These are phyloP conservation scores for Polypterus bichir DNA, from an alignment of 2,113 vertebrate species.

Conservation along the genomic window DNA sequence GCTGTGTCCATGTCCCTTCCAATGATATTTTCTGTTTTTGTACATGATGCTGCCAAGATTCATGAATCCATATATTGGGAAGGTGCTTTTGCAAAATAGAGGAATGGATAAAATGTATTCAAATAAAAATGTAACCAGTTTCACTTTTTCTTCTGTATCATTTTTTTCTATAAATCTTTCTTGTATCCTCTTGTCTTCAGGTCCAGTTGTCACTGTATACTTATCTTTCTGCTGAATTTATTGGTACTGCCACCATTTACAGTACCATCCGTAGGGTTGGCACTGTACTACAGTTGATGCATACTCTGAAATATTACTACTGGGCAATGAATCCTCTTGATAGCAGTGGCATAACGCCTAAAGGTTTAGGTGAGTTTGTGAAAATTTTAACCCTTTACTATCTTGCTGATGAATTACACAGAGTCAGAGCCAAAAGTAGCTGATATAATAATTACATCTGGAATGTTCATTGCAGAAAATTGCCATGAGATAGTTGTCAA, in stretches of 20 bases:
- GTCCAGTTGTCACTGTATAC: slow-evolving; percentile 87
- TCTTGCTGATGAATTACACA: too few species aligned
- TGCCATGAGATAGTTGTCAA: not conserved
- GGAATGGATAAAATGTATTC: not conserved
- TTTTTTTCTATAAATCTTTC: not conserved
- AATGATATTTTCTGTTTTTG: too few species aligned
- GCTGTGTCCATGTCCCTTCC: too few species aligned
- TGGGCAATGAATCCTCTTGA: slow-evolving; percentile 82
- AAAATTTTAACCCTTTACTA: too few species aligned
- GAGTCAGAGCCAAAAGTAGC: too few species aligned
- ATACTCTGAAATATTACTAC: slow-evolving; percentile 91
- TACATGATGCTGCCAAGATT: too few species aligned
- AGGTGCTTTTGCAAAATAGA: not conserved
- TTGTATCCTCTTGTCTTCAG: slow-evolving; percentile 34
- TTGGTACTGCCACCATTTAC: slow-evolving; percentile 86
- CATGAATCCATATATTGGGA: too few species aligned
- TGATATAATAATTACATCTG: too few species aligned
- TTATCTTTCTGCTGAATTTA: slow-evolving; percentile 89
- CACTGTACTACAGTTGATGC: slow-evolving; percentile 88
- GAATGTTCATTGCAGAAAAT: too few species aligned
- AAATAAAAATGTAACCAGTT: not conserved
- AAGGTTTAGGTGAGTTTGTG: slow-evolving; percentile 70
- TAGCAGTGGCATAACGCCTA: slow-evolving; percentile 71
- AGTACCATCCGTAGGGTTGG: slow-evolving; percentile 87
- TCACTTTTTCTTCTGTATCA: not conserved